A percentile compares a stretch with the other conserved stretches of the same genome.
Conservation (phyloP, 2,797 vertebrate genomes). For the Falco concolor region DNA sequence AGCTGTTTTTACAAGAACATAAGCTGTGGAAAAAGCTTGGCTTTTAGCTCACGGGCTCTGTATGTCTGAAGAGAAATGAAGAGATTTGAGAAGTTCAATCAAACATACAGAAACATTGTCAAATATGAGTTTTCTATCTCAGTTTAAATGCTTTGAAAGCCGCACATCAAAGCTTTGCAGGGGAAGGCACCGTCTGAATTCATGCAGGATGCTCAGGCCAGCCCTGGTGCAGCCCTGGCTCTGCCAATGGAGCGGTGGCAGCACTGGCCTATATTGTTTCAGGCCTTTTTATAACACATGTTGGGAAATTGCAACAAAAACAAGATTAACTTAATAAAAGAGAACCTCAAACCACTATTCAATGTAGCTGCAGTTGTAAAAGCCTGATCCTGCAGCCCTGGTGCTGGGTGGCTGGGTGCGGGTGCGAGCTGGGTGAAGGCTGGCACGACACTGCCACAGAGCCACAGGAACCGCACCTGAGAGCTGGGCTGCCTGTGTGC, state of each 20-base stretch:
- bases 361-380: not conserved
- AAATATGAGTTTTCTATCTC: not conserved
- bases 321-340: not conserved
- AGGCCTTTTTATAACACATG: not conserved
- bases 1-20: constrained; percentile 72
- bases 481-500: not conserved
- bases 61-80: not conserved
- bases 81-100: constrained; percentile 40
- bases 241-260: not conserved
- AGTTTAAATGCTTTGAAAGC: not conserved
- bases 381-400: not conserved
- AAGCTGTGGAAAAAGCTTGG: constrained; percentile 66
- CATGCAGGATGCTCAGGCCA: not conserved
- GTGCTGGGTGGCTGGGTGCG: not conserved
- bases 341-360: not conserved
- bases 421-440: not conserved
- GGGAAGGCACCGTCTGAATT: not conserved
- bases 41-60: constrained; percentile 3
- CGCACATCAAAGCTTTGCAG: not conserved
- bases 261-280: not conserved
- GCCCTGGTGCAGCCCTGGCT: not conserved
- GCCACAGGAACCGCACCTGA: fast-evolving
- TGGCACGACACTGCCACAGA: fast-evolving
- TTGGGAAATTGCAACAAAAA: not conserved
- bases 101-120: constrained; percentile 31